Base-by-base conservation (phyloP, 1,140 invertebrate genomes). In the Agrypnia vestita region DNA sequence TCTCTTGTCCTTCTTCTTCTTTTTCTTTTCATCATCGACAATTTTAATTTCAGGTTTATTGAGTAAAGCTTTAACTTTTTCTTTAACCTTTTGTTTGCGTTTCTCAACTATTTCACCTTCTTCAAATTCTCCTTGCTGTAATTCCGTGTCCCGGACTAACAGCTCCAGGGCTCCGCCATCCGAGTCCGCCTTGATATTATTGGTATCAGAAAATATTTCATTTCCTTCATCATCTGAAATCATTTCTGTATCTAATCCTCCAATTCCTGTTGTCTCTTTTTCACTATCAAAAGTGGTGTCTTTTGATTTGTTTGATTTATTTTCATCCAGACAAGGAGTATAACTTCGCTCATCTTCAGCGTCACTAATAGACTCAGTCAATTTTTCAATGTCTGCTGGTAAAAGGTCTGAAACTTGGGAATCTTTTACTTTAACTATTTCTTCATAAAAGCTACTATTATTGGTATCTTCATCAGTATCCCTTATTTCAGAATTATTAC, bases 181-280 rank as follows among this genome's bases (percentile, higher is more conserved):
- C 0, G 86, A 85, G 0, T 82, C 80, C 1, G 85, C 84, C 67
- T 89, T 88, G 10, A 85, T 78, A 71, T 88, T 88, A 64, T 90
- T 90, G 44, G 87, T 86, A 79, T 91, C 90, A 43, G 90, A 90
- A 83, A 91, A 91, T 85, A 91, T 87, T 80, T 91, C 91, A 77
- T 90, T 89, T 46, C 91, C 91, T 80, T 93, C 92, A 49, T 93
- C 92, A 62, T 94, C 93, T 1, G 94, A 94, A 79, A 94, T 94
- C 84, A 93, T 89, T 87, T 95, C 94, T 0, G 93, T 94, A 81
- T 93, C 93, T 47, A 94, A 88, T 1, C 91, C 92, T 82, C 91
- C 91, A 4, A 92, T 85, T 0, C 90, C 91, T 76, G 89, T 88
- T 19, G 85, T 87, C 79, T 86, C 87, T 72, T 83, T 84, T 56